Evolutionary conservation across 2,797 vertebrate genomes (phyloP), one percentile per base, ranked within the genome.

Genomic region (Gadopsis bispinosus): DNA sequence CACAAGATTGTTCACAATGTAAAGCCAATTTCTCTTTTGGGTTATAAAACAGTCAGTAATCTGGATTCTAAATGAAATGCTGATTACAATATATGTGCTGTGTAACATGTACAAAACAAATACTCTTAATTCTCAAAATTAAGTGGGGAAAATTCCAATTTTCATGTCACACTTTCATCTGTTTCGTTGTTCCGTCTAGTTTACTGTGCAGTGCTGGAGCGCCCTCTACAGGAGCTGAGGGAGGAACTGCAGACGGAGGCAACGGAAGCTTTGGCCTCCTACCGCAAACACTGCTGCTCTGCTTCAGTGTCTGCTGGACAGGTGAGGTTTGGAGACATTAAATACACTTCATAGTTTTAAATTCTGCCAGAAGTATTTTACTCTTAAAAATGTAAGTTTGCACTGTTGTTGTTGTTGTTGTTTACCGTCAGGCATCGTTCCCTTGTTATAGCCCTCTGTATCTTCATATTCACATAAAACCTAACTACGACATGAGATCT

Each of bases 231-330:
- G 87, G 92, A 93, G 69, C 77, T 96, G 64, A 93, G 95, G 54
- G 94, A 94, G 83, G 93, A 95, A 43, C 88, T 96, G 81, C 94
- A 96, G 87, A 91, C 85, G 0, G 94, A 95, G 50, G 43, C 93
- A 3, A 96, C 95, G 0, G 87, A 93, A 71, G 89, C 90, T 0
- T 29, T 96, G 83, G 94, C 94, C 1, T 95, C 88, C 19, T 96
- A 96, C 83, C 93, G 95, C 3, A 95, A 94, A 87, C 92, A 95
- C 90, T 93, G 95, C 90, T 92, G 94, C 89, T 92, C 93, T 19
- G 83, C 94, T 4, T 86, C 93, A 0, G 93, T 92, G 22, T 95
- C 94, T 3, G 80, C 92, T 8, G 95, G 95, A 67, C 95, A 96
- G 95, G 95, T 96, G 70, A 69, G 91, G 0, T 22, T 20, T 16